Evolutionary conservation across 2,797 vertebrate species (phyloP), one percentile per base, ranked within the genome.

Genomic region (Enteromius afrohamiltoni): DNA sequence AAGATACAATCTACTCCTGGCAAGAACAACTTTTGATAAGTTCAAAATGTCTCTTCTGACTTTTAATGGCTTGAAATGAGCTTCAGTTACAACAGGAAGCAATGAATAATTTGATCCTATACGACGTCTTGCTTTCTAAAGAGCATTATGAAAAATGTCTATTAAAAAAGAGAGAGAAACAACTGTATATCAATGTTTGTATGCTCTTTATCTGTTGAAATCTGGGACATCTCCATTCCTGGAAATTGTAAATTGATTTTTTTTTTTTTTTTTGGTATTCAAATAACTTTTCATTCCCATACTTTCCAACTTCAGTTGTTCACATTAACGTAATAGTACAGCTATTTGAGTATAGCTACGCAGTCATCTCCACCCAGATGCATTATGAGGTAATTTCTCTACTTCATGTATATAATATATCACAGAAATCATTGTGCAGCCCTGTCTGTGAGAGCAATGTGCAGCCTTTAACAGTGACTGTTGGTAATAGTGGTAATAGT

Each of bases 401-500:
- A 47, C 8, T 34, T 29, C 6, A n/a, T 37, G 19, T 74, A 58
- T 73, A 23, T 60, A 31, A 71, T 73, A 70, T 70, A 58, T 80
- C 53, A 26, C 37, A 71, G 69, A 73, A 31, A 71, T 55, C n/a
- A 49, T 29, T 65, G 13, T 45, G 45, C 67, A 70, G 9, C 17
- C 13, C 4, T 58, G 68, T 42, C 49, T 34, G 29, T 45, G 51
- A 58, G 37, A 73, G 31, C 42, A 68, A 23, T 68, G 79, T 70
- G 37, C 47, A 80, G 40, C 37, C 60, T 73, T 65, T 62, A 74
- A 51, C 77, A 68, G 62, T 55, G 45, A 37, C 47, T 55, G 29
- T 68, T 11, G 64, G 37, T 47, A 13, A 78, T 26, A 49, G 47
- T 68, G 31, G 45, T 53, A 51, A 79, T 67, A 51, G 60, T 75